Conservation (phyloP, 35 echinoderm and acorn worm species). For the Anneissia japonica region DNA sequence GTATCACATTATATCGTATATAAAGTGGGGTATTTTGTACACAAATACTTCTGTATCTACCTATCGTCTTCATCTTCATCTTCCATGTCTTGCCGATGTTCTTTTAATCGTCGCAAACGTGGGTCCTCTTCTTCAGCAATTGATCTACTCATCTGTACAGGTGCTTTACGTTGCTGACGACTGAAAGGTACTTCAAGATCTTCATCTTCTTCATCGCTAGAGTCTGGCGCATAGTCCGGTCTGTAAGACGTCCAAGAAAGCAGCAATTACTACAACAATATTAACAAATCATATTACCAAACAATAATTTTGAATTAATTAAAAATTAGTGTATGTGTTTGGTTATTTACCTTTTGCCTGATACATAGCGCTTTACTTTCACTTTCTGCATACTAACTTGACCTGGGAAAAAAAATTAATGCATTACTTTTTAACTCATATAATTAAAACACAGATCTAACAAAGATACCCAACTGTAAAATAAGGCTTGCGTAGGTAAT, state of each 20-base stretch:
- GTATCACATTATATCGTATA: not conserved
- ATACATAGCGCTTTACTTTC: conserved; percentile 93
- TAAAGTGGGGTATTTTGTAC: too few relatives aligned
- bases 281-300: not conserved
- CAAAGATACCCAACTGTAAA: not conserved
- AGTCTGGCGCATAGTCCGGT: conserved; percentile 86
- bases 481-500: not conserved
- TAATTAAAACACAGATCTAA: not conserved
- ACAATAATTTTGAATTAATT: not conserved
- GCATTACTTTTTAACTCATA: not conserved
- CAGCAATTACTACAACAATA: not conserved
- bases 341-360: conserved; percentile 80
- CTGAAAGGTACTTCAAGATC: conserved; percentile 16
- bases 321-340: not conserved
- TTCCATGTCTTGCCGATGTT: conserved; percentile 46
- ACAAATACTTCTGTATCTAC: not conserved
- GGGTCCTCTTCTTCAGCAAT: conserved; percentile 52
- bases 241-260: too few relatives aligned
- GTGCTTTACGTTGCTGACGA: not conserved
- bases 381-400: conserved; percentile 97
- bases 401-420: conserved; percentile 42
- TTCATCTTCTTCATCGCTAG: conserved; percentile 72
- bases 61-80: conserved; percentile 58
- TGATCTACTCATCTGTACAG: not conserved
- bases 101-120: conserved; percentile 52